Conservation (phyloP, 2,797 vertebrate species). For the Loris lydekkerianus region DNA sequence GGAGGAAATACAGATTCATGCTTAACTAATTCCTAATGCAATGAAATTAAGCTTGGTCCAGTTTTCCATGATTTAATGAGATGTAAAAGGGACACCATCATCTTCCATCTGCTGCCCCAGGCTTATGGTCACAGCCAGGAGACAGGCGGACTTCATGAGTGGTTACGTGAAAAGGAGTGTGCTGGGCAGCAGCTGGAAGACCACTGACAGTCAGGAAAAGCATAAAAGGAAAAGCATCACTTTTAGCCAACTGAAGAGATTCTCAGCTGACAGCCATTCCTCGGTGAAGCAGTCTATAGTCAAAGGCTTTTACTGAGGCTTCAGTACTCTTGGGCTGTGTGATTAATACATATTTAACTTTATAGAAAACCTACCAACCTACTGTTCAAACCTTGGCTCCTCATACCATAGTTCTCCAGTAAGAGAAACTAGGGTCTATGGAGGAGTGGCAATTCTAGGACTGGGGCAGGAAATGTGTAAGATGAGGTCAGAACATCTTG, state of each 20-base stretch:
- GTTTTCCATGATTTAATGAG: conserved; percentile 56
- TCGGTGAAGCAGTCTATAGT: background rate
- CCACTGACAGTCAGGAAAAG: background rate
- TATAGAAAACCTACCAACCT: background rate
- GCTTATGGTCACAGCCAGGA: background rate
- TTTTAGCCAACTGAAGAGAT: background rate
- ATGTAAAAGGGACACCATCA: background rate
- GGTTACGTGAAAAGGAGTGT: background rate
- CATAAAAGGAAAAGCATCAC: background rate
- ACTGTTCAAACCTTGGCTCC: background rate
- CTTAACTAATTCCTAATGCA: background rate
- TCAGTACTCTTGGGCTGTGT: background rate
- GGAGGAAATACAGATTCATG: conserved; percentile 59
- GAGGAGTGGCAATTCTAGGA: background rate
- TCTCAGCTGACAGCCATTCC: background rate
- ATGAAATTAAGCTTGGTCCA: background rate
- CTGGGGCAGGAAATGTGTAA: background rate
- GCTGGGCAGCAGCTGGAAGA: background rate
- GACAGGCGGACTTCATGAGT: background rate
- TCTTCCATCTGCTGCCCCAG: background rate
- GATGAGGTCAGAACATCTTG: background rate
- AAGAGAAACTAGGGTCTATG: background rate
- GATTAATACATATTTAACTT: background rate
- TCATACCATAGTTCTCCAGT: background rate
- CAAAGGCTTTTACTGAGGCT: background rate